Percentiles rank a stretch among this genome's conserved stretches.
Evolutionary conservation across 1,140 invertebrate genomes (phyloP).

Genomic region (Lerema accius): DNA sequence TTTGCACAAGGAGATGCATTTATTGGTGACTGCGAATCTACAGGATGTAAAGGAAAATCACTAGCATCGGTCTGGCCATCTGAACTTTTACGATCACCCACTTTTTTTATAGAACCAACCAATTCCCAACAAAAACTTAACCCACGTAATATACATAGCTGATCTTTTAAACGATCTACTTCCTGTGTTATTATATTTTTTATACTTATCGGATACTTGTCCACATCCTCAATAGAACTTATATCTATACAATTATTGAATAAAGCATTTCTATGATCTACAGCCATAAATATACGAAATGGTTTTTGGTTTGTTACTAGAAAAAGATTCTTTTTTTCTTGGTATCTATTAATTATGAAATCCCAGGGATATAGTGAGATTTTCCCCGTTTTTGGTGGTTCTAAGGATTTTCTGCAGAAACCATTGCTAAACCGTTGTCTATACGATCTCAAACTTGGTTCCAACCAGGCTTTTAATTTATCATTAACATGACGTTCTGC

Average conservation of each 20-base stretch:
- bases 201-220: slow-evolving; percentile 65
- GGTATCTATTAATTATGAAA: slow-evolving; percentile 69
- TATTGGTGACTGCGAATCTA: not conserved
- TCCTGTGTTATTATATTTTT: slow-evolving; percentile 66
- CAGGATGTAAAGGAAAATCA: not conserved
- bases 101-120: slow-evolving; percentile 64
- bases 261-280: slow-evolving; percentile 48
- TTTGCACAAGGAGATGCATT: slow-evolving; percentile 1
- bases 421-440: slow-evolving; percentile 49
- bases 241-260: slow-evolving; percentile 68
- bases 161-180: slow-evolving; percentile 53
- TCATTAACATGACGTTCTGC: slow-evolving; percentile 1
- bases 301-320: slow-evolving; percentile 58
- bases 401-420: slow-evolving; percentile 49
- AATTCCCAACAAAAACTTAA: slow-evolving; percentile 67
- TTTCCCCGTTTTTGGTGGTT: slow-evolving; percentile 60
- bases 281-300: slow-evolving; percentile 66
- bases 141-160: slow-evolving; percentile 72
- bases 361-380: slow-evolving; percentile 64
- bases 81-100: slow-evolving; percentile 40
- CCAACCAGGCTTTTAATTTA: slow-evolving; percentile 65
- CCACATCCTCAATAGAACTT: slow-evolving; percentile 56
- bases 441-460: slow-evolving; percentile 64
- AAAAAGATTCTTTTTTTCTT: slow-evolving; percentile 67
- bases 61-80: not conserved